Evolutionary conservation across 2,113 vertebrate species (phyloP), one percentile per base, ranked within the genome.

Genomic region (Urocynchramus pylzowi): DNA sequence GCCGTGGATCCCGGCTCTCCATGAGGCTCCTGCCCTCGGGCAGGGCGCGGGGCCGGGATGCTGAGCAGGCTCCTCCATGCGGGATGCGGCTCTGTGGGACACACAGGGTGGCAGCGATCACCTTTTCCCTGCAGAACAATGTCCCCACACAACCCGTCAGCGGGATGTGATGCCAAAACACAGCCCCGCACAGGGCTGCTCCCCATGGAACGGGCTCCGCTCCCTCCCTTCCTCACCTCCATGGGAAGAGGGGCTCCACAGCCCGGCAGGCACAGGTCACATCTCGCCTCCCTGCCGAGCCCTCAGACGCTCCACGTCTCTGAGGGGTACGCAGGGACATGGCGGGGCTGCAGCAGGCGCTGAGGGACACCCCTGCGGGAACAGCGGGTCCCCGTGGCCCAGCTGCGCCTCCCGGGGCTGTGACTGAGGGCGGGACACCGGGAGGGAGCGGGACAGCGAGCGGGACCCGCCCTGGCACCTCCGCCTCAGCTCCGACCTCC

Each of bases 231-330:
- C 33, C 85, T 56, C 82, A 53, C 39, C 47, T 15, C 68, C 7
- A 0, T 1, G 73, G 70, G 1, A 1, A 69, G 31, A 65, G 1
- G 0, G 45, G 37, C 27, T 23, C 16, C 3, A 0, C 28, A 14
- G 26, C 10, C 30, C 56, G 3, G 6, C 41, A 2, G 54, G 39
- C 7, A 9, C 14, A 0, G 50, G 7, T 22, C 23, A 16, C 59
- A 12, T 11, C 53, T 47, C 31, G 31, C 39, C 35, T 60, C 39
- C 35, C 67, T 9, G 33, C 4, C 0, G 9, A 17, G 24, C 60
- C 70, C 75, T 30, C 76, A 60, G 11, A 15, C 53, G 15, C 6
- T 49, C 31, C 49, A 3, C 31, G 10, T 39, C 28, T 5, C 28
- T 1, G 4, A 41, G 20, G 16, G 6, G 37, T 3, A 11, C 3